A percentile compares a stretch with the other conserved stretches of the same genome.
Conservation (phyloP, 1,140 invertebrate species). For the Megalonaias nervosa region DNA sequence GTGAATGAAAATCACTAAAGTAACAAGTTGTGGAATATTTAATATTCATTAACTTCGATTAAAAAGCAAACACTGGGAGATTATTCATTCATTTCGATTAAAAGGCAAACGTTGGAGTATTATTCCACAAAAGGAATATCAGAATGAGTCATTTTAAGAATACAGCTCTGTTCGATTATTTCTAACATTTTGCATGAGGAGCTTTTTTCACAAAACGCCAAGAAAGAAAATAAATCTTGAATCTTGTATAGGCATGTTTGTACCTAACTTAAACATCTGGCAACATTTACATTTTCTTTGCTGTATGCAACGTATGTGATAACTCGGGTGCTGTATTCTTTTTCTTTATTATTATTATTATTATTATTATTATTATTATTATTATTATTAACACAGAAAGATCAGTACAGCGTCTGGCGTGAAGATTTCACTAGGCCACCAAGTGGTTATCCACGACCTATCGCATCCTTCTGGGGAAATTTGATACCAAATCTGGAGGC, state of each 20-base stretch:
- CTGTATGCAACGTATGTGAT: background rate
- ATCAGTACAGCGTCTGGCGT: constrained; percentile 40
- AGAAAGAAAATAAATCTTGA: no score
- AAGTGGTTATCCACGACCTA: constrained; percentile 39
- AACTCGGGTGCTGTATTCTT: background rate
- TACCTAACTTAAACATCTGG: background rate
- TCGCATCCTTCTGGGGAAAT: constrained; percentile 26
- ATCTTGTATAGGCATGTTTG: background rate
- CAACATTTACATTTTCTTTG: background rate
- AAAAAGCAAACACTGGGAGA: no score
- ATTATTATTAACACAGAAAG: constrained; percentile 10
- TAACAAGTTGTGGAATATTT: background rate
- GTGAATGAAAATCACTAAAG: background rate
- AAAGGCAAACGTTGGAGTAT: background rate
- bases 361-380: background rate
- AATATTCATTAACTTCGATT: background rate
- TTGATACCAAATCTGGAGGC: constrained; percentile 41
- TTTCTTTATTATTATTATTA: background rate
- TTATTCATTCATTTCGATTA: background rate
- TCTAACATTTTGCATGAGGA: no score
- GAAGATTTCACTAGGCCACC: constrained; percentile 39
- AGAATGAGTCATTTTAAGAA: no score
- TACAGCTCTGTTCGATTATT: no score
- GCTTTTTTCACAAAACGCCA: no score
- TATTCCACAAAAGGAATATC: no score